Base-by-base conservation (phyloP, 2,888 invertebrate species). In the Metopia argyrocephala region DNA sequence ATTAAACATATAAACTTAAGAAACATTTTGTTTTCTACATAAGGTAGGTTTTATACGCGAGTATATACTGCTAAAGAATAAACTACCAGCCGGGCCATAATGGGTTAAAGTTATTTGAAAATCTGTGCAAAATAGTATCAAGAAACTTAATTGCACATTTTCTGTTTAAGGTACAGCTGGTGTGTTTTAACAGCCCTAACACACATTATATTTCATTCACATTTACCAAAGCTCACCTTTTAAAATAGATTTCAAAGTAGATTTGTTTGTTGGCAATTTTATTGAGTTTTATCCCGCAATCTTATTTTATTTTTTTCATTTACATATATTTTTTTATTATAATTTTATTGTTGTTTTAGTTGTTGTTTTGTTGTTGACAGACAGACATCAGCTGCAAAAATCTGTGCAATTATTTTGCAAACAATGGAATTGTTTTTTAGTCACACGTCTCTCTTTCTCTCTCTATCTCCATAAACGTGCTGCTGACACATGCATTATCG, bases 361-460 rank as follows among this genome's bases (percentile, higher is more conserved):
- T 38, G 38, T 12, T 62, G 31, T 69, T 9, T 69, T 64, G 25
- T 38, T 81, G 70, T 66, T 70, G 78, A 81, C 74, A 65, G 66
- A 79, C 82, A 78, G 86, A 78, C 88, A 83, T 84, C 88, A 88
- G 87, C 88, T 88, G 88, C 82, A 85, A 85, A 81, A 85, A 85
- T 86, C 86, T 85, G 85, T 87, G 87, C 88, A 88, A 88, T 88
- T 88, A 88, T 88, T 88, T 88, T 86, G 87, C 87, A 69, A 88
- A 88, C 88, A 88, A 88, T 88, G 87, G 86, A 88, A 88, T 87
- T 87, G 86, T 86, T 87, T 75, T 73, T 45, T 71, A 73, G 38
- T 62, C 65, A 54, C 54, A 71, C 78, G 65, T 54, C 25, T 27
- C 20, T 46, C 45, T 46, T 2, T 7, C 25, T 5, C 18, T 18